Evolutionary conservation across 2,888 invertebrate genomes (phyloP), one percentile per base, ranked within the genome.

Genomic region (Stenodera caucasica): DNA sequence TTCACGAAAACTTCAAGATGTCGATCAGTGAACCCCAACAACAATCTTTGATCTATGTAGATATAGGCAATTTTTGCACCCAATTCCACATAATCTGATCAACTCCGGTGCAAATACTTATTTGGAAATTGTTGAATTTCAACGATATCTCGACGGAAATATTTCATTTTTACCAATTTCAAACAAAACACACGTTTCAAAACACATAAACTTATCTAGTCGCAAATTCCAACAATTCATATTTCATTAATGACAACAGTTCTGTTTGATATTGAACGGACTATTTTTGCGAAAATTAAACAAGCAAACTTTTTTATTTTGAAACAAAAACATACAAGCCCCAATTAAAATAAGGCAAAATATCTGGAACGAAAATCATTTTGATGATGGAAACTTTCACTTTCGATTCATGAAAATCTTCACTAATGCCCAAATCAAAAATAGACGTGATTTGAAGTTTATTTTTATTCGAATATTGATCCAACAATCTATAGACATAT

Each of bases 361-460:
- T 21, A 21, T 18, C 2, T 15, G 9, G 9, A 11, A 3, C 2
- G 9, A 18, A 18, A 21, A 18, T 11, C 2, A 40, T 14, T 35
- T 45, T 45, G 45, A 15, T 1, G 21, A 45, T 3, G 23, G n/a
- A 23, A 23, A 40, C 23, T 5, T 45, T 2, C 21, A 45, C 21
- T 45, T 45, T 11, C n/a, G n/a, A 45, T 45, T n/a, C n/a, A n/a
- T n/a, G n/a, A n/a, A n/a, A n/a, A n/a, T n/a, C n/a, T 23, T 45
- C 1, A 21, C 0, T 21, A 45, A 45, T 9, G 21, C 5, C 32
- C 9, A 11, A 18, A 4, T 45, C 45, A 45, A 45, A 45, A 45
- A 45, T 45, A 45, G 45, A n/a, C 45, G 12, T 45, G 45, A 45
- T 45, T 45, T 45, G 18, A 18, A 12, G 8, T 45, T 45, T 45